Conservation (phyloP, 2,888 invertebrate genomes). For the Venusia cambrica region DNA sequence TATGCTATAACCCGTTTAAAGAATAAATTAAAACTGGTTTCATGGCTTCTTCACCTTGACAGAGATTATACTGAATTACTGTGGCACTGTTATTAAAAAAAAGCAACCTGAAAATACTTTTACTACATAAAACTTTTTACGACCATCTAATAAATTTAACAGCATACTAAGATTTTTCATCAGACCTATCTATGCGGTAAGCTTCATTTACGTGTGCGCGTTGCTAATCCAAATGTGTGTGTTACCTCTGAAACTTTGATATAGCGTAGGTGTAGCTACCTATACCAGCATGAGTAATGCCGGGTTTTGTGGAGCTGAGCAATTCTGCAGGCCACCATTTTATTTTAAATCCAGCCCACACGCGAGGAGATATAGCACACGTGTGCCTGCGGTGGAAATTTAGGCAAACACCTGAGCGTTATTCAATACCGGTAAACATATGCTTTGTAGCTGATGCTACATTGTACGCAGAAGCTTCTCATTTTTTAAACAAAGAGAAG, state of each 20-base stretch:
- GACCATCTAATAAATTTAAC: constrained; percentile 1
- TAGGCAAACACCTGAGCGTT: constrained; percentile 69
- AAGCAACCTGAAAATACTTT: too few species aligned
- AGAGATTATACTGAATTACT: too few species aligned
- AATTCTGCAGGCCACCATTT: constrained; percentile 60
- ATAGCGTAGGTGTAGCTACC: constrained; percentile 68
- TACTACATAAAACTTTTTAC: too few species aligned
- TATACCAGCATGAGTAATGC: constrained; percentile 69
- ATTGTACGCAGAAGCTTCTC: too few species aligned
- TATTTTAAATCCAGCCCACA: constrained; percentile 74
- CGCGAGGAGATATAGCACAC: constrained; percentile 61
- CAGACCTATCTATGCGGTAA: constrained; percentile 1
- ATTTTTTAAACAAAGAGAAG: too few species aligned
- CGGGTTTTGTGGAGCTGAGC: constrained; percentile 61
- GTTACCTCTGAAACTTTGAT: constrained; percentile 69
- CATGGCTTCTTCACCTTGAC: too few species aligned
- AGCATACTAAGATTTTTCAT: too few species aligned
- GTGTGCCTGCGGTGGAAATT: constrained; percentile 64
- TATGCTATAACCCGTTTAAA: too few species aligned
- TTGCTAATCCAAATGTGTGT: constrained; percentile 66
- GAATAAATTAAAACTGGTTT: too few species aligned
- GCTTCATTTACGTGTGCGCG: constrained; percentile 29
- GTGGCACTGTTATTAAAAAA: too few species aligned
- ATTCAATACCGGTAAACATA: constrained; percentile 57
- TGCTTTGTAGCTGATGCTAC: too few species aligned